phyloP scores from a whole-genome alignment of 2,888 invertebrate genomes.

The Polylopha cassiicola region DNA sequence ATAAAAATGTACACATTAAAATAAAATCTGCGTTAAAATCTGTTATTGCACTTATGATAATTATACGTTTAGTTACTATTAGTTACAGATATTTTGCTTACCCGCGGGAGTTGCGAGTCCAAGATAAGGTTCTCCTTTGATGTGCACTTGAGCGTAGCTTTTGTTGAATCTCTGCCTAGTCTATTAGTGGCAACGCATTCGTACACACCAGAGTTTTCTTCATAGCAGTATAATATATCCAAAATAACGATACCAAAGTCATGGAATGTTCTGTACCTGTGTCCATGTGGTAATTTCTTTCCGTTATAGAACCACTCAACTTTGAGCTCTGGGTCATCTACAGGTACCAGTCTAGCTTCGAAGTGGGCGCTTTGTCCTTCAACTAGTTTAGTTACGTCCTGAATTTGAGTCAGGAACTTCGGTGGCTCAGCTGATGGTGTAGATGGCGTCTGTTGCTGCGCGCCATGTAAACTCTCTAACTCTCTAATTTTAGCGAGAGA shows the following conservation, averaged over 20 bases:
- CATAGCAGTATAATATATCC: conserved; percentile 96
- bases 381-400: conserved; percentile 88
- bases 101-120: conserved; percentile 94
- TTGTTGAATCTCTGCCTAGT: conserved; percentile 91
- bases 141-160: conserved; percentile 89
- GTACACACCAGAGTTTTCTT: conserved; percentile 95
- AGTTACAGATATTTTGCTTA: conserved; percentile 58
- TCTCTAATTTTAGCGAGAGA: conserved; percentile 92
- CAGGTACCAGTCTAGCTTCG: conserved; percentile 94
- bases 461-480: conserved; percentile 85
- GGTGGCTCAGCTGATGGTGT: conserved; percentile 88
- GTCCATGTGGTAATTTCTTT: conserved; percentile 93
- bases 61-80: too few species aligned
- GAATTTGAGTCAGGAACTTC: conserved; percentile 91
- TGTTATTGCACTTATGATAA: too few species aligned
- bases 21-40: too few species aligned
- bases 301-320: conserved; percentile 98
- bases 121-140: conserved; percentile 93
- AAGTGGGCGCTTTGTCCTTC: conserved; percentile 97
- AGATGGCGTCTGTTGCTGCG: conserved; percentile 79
- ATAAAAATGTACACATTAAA: conserved; percentile 16
- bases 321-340: conserved; percentile 94
- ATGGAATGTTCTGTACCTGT: conserved; percentile 97
- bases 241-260: conserved; percentile 98
- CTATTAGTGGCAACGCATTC: conserved; percentile 96